These are phyloP conservation scores for Alcedo atthis DNA, from an alignment of 2,797 vertebrate species.

Conservation along the genomic window DNA sequence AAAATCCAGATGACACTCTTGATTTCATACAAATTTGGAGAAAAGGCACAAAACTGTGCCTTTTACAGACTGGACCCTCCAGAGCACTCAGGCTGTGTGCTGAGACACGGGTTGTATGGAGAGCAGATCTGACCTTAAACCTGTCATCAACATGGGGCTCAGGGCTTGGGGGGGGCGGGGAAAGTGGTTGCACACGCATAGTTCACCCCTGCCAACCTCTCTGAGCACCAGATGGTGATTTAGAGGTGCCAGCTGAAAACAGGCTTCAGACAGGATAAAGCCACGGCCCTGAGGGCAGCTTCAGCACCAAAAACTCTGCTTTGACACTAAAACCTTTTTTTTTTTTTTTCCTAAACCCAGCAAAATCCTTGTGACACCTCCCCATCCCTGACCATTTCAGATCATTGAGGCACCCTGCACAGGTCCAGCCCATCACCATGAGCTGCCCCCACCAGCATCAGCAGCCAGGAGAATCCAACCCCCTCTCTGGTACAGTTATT, in stretches of 20 bases:
- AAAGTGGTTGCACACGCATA: rapidly evolving
- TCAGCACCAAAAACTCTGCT: no score
- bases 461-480: no score
- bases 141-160: neutral
- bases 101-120: rapidly evolving
- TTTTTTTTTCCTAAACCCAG: no score
- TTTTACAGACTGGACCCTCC: neutral
- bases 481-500: no score
- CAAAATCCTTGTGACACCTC: no score
- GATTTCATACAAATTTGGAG: neutral
- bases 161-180: neutral
- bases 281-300: neutral
- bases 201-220: neutral
- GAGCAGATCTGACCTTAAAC: rapidly evolving
- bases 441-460: no score
- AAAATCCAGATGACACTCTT: conserved; percentile 6
- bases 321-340: no score
- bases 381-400: no score
- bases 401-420: no score
- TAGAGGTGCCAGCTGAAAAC: neutral
- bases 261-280: neutral
- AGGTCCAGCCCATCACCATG: no score
- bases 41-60: neutral
- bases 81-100: neutral
- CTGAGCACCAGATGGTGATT: neutral